phyloP scores from a whole-genome alignment of 2,113 vertebrate species.

The Zingel zingel region DNA sequence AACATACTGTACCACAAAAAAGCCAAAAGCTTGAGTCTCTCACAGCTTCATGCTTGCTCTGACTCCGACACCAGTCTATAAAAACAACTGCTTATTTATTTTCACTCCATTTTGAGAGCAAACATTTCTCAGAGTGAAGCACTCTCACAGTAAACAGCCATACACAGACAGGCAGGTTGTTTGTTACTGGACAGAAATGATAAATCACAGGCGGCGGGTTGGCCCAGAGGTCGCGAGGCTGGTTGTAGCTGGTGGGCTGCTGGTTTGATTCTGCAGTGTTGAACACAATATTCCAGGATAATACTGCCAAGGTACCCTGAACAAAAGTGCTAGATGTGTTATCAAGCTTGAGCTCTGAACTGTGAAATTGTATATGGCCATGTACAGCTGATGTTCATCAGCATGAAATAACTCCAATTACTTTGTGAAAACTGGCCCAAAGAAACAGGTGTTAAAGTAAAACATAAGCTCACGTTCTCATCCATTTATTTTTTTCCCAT shows the following conservation, averaged over 20 bases:
- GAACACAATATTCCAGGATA: constrained; percentile 22
- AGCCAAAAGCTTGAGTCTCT: constrained; percentile 14
- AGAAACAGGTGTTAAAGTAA: constrained; percentile 35
- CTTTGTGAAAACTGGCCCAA: constrained; percentile 14
- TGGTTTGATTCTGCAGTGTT: constrained; percentile 41
- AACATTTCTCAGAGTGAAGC: constrained; percentile 57
- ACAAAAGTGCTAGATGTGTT: constrained; percentile 11
- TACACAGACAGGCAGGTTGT: constrained; percentile 54
- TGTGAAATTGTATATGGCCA: constrained; percentile 35
- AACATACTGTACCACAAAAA: constrained; percentile 22
- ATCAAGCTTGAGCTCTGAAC: background rate
- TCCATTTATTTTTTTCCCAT: background rate
- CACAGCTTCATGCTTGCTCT: background rate
- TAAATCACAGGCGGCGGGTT: constrained; percentile 62
- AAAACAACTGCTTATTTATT: constrained; percentile 61
- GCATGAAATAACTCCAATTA: constrained; percentile 20
- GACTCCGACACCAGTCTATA: constrained; percentile 3
- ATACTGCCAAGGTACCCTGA: background rate
- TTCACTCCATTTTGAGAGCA: constrained; percentile 57
- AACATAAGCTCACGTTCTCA: constrained; percentile 12
- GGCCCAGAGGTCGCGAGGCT: constrained; percentile 41
- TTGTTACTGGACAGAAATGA: constrained; percentile 58
- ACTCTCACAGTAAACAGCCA: constrained; percentile 56
- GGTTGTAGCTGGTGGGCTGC: constrained; percentile 18
- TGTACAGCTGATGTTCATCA: constrained; percentile 6